Conservation (phyloP, 2,888 invertebrate genomes). For the Ectemnius lituratus region DNA sequence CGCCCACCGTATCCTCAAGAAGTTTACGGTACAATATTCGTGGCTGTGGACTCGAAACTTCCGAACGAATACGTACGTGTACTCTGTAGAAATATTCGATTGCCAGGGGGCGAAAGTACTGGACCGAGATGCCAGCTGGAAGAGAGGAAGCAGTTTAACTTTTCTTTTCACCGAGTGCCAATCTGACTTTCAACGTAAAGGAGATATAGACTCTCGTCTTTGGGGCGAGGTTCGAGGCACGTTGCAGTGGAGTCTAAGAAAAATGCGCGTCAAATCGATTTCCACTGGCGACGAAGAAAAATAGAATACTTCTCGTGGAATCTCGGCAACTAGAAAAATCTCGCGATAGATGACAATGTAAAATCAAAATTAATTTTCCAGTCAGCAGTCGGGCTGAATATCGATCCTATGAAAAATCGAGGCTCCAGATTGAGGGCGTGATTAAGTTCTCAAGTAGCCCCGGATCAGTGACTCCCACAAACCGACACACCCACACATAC, state of each 20-base stretch:
- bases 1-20: too few species aligned
- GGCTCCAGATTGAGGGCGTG: background rate
- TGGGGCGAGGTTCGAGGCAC: too few species aligned
- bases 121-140: too few species aligned
- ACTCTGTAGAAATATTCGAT: too few species aligned
- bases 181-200: background rate
- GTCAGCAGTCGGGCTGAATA: background rate
- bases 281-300: background rate
- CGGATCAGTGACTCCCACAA: background rate
- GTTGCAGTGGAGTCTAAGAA: background rate
- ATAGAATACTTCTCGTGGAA: background rate
- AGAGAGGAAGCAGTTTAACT: background rate
- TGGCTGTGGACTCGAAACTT: too few species aligned
- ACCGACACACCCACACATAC: too few species aligned
- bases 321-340: background rate
- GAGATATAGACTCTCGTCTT: too few species aligned
- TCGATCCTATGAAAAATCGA: conserved; percentile 9
- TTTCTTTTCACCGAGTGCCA: conserved; percentile 1
- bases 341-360: background rate
- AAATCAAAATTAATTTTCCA: background rate
- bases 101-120: too few species aligned
- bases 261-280: background rate
- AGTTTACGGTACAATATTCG: too few species aligned
- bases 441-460: background rate
- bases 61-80: too few species aligned